Conservation (phyloP, 1,140 invertebrate genomes). For the Ectropis grisescens region DNA sequence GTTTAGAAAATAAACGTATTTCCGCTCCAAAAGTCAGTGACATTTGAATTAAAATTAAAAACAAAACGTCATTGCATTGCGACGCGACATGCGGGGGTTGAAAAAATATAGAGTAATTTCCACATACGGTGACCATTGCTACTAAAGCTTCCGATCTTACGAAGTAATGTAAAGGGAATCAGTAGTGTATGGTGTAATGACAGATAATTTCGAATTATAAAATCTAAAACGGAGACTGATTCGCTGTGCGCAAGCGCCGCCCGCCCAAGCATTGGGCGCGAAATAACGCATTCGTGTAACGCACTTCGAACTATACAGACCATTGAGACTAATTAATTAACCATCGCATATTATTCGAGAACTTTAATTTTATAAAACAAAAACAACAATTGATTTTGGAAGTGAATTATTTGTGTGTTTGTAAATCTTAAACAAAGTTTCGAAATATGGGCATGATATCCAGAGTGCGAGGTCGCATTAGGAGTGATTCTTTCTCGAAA, state of each 20-base stretch:
- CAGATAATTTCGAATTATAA: too few species aligned
- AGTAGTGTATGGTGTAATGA: too few species aligned
- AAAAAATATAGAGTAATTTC: background rate
- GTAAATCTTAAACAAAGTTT: constrained; percentile 2
- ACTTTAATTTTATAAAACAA: constrained; percentile 1
- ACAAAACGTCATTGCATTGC: constrained; percentile 27
- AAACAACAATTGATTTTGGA: too few species aligned
- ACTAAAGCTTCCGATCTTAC: too few species aligned
- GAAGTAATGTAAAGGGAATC: too few species aligned
- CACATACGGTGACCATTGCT: too few species aligned
- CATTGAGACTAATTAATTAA: background rate
- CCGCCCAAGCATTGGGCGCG: constrained; percentile 26
- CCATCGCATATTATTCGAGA: too few species aligned
- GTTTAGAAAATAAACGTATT: constrained; percentile 8
- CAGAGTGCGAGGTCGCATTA: constrained; percentile 73
- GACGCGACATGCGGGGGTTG: constrained; percentile 1
- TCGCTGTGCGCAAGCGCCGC: constrained; percentile 45
- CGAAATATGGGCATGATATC: constrained; percentile 76
- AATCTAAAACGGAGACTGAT: too few species aligned
- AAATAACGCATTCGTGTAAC: constrained; percentile 46
- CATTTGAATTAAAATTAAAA: constrained; percentile 40
- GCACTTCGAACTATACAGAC: constrained; percentile 25
- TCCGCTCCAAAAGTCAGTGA: constrained; percentile 34
- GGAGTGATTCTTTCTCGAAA: constrained; percentile 74
- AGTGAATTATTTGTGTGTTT: constrained; percentile 5